A percentile compares a stretch with the other conserved stretches of the same genome.
phyloP scores from a whole-genome alignment of 2,113 vertebrate genomes.

The Casuarius casuarius region DNA sequence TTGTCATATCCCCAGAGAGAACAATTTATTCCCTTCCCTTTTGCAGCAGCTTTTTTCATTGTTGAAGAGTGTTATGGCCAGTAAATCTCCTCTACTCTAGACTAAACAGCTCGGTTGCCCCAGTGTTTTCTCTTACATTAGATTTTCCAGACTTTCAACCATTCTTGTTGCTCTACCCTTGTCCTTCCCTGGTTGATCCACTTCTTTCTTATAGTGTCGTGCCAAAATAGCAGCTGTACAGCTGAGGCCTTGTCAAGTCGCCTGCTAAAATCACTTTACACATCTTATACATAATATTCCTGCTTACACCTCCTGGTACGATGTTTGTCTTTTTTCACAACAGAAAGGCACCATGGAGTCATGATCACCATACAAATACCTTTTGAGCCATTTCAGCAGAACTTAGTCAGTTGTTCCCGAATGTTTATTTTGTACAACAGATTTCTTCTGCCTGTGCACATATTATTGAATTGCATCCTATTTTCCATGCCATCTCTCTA shows the following conservation, averaged over 20 bases:
- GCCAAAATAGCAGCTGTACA: neutral
- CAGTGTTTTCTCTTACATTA: neutral
- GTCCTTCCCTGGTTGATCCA: neutral
- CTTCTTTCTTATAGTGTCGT: neutral
- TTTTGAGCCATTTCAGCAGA: neutral
- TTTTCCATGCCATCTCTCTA: neutral
- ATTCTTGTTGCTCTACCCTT: neutral
- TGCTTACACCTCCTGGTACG: neutral
- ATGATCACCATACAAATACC: neutral
- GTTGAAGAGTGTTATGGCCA: neutral
- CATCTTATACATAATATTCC: neutral
- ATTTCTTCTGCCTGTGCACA: neutral
- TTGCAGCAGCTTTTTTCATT: neutral
- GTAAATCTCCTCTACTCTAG: neutral
- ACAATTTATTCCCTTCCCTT: constrained; percentile 34
- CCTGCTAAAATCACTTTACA: neutral
- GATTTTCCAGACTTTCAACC: neutral
- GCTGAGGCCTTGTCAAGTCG: neutral
- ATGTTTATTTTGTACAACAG: neutral
- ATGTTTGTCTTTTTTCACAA: neutral
- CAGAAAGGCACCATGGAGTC: neutral
- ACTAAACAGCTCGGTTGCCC: constrained; percentile 2
- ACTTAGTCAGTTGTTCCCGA: neutral
- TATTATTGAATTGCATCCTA: neutral
- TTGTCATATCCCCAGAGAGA: constrained; percentile 8